Evolutionary conservation across 2,113 vertebrate species (phyloP).

Genomic region (Anguilla japonica): DNA sequence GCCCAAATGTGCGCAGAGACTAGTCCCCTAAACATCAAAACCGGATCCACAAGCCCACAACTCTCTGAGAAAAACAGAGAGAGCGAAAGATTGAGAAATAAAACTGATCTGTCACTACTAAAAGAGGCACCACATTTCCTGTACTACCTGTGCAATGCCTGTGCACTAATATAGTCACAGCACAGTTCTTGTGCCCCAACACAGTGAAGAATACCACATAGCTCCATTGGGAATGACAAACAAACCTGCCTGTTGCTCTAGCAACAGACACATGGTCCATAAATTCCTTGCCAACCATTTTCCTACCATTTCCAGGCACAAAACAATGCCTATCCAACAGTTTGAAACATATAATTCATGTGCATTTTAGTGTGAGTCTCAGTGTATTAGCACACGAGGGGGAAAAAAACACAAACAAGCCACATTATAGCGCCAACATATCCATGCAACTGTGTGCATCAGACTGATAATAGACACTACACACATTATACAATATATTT

Average conservation of each 20-base stretch:
- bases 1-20: too few relatives aligned
- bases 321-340: background rate
- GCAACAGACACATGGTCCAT: background rate
- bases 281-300: background rate
- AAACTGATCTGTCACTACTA: background rate
- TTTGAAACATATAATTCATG: background rate
- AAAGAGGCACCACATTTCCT: background rate
- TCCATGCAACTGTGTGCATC: too few relatives aligned
- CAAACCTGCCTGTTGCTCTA: background rate
- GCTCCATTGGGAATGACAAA: background rate
- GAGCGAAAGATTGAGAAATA: background rate
- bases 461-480: too few relatives aligned
- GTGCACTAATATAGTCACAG: background rate
- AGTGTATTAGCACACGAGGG: background rate
- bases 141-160: background rate
- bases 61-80: too few relatives aligned
- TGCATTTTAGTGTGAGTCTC: background rate
- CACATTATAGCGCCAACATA: too few relatives aligned
- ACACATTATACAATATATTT: too few relatives aligned
- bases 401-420: background rate
- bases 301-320: background rate
- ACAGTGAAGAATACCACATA: background rate
- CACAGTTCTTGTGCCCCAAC: background rate
- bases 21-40: too few relatives aligned
- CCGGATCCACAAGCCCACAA: too few relatives aligned